Percentiles rank a stretch among this genome's conserved stretches.
These are phyloP conservation scores for Alentia gelatinosa DNA, from an alignment of 2,888 invertebrate species.

Conservation along the genomic window DNA sequence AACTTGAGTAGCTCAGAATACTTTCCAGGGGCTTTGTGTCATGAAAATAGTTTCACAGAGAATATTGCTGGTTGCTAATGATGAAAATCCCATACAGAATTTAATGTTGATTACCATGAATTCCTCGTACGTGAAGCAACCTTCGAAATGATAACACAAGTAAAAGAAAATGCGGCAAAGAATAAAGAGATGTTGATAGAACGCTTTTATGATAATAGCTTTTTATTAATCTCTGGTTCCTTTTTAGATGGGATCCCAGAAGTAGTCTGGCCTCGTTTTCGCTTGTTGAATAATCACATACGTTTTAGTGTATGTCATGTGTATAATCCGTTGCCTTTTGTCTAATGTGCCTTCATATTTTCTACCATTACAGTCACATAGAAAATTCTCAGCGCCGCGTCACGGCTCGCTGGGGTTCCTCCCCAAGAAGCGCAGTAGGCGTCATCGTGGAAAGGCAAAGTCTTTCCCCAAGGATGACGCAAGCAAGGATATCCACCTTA, in stretches of 20 bases:
- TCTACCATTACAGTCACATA: slow-evolving; percentile 92
- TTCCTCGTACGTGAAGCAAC: slow-evolving; percentile 31
- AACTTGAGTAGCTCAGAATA: not conserved
- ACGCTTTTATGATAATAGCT: too few species aligned
- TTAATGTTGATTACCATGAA: not conserved
- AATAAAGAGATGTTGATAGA: too few species aligned
- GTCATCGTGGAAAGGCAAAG: slow-evolving; percentile 99
- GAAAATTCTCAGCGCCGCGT: slow-evolving; percentile 99
- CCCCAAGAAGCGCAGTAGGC: slow-evolving; percentile 97
- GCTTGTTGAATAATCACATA: too few species aligned
- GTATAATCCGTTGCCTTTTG: too few species aligned
- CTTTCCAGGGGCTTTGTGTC: too few species aligned
- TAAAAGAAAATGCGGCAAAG: too few species aligned
- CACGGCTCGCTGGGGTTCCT: slow-evolving; percentile 99
- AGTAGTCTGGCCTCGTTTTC: too few species aligned
- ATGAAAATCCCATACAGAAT: not conserved
- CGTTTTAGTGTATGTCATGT: too few species aligned
- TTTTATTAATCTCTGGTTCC: too few species aligned
- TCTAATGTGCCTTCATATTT: too few species aligned
- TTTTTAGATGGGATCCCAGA: too few species aligned
- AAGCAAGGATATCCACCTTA: slow-evolving; percentile 97
- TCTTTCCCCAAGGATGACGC: slow-evolving; percentile 99
- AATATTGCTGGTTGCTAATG: not conserved
- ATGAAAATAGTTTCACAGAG: not conserved
- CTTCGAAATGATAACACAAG: too few species aligned